phyloP scores from a whole-genome alignment of 2,888 invertebrate species.

The Caenorhabditis sp. region DNA sequence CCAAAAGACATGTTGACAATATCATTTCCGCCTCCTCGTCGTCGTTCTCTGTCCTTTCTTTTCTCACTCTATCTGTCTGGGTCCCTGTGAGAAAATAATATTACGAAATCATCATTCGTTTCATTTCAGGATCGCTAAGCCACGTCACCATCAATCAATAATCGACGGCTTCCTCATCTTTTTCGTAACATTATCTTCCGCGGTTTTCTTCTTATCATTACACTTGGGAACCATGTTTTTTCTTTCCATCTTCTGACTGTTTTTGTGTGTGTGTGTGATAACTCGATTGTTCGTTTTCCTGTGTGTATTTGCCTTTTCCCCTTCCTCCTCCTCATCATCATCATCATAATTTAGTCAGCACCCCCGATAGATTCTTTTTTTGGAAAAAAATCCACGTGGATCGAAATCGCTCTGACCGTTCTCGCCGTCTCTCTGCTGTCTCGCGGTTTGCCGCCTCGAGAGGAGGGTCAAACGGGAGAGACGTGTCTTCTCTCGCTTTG shows the following conservation, averaged over 20 bases:
- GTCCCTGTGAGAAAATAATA: too few relatives aligned
- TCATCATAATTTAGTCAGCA: too few relatives aligned
- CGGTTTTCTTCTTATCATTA: constrained; percentile 12
- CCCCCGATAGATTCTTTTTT: too few relatives aligned
- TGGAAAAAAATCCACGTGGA: too few relatives aligned
- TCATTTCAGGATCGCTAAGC: constrained; percentile 20
- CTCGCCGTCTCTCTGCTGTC: constrained; percentile 1
- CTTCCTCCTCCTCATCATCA: too few relatives aligned
- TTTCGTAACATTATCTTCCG: background rate
- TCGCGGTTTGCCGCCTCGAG: constrained; percentile 19
- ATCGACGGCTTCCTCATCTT: constrained; percentile 7
- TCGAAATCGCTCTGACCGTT: too few relatives aligned
- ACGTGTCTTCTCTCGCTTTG: background rate
- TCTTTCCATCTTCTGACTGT: background rate
- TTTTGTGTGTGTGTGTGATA: background rate
- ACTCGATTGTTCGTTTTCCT: background rate
- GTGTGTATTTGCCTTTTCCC: background rate
- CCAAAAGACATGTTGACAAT: constrained; percentile 17
- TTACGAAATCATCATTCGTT: too few relatives aligned
- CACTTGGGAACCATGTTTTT: constrained; percentile 27
- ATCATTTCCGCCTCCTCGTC: background rate
- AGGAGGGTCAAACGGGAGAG: constrained; percentile 11
- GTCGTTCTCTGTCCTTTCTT: background rate
- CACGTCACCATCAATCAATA: constrained; percentile 4
- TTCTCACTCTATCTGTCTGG: background rate